Conservation (phyloP, 2,797 vertebrate genomes). For the Melanotaenia parkinsoni region DNA sequence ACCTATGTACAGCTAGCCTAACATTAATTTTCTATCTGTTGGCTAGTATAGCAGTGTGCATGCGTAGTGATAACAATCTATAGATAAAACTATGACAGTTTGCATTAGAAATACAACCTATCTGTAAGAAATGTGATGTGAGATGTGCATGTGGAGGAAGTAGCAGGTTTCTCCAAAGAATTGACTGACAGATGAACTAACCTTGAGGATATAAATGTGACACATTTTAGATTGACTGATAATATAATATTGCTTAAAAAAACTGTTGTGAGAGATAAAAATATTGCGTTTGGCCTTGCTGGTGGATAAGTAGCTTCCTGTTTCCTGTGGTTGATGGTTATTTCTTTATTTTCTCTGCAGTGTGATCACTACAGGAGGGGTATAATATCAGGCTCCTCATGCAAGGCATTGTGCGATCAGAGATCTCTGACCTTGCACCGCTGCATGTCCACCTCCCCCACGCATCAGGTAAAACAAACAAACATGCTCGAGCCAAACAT, state of each 20-base stretch:
- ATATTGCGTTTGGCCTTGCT: not conserved
- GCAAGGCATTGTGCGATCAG: constrained; percentile 92
- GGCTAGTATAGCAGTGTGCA: not conserved
- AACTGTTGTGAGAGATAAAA: not conserved
- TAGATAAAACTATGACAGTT: not conserved
- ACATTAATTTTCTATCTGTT: not conserved
- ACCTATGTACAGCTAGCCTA: too few species aligned
- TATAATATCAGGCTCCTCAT: constrained; percentile 94
- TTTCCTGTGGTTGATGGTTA: constrained; percentile 15
- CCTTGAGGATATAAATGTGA: not conserved
- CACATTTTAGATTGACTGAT: not conserved
- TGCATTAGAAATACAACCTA: not conserved
- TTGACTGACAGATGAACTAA: not conserved
- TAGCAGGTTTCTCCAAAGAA: not conserved
- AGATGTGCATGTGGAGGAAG: not conserved
- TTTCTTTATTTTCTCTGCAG: constrained; percentile 72
- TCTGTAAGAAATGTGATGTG: not conserved
- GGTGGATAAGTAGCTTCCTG: not conserved
- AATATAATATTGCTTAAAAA: too few species aligned
- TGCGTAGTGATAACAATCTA: not conserved
- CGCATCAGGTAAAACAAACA: constrained; percentile 85
- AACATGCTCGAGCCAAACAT: not conserved
- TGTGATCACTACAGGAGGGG: constrained; percentile 96
- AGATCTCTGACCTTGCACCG: constrained; percentile 86
- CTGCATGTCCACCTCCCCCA: constrained; percentile 92